Conservation (phyloP, 2,797 vertebrate species). For the Sebastes dallii region DNA sequence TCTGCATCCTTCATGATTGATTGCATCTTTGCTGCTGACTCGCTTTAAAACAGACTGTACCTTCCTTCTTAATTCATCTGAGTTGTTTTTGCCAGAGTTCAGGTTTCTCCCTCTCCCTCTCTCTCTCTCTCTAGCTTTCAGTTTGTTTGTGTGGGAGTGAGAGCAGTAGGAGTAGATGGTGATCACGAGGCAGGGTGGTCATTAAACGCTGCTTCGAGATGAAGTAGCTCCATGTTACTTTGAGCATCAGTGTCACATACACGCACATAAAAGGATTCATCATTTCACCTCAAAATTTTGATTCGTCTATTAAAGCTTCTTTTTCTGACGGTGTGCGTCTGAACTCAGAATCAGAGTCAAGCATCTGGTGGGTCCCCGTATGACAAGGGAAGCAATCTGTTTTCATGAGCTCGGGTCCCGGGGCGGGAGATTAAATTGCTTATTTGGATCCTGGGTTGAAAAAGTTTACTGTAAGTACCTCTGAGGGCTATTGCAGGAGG, state of each 20-base stretch:
- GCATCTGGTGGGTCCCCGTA: constrained; percentile 37
- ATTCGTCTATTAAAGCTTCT: constrained; percentile 16
- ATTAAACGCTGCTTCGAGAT: constrained; percentile 26
- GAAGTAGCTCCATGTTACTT: constrained; percentile 24
- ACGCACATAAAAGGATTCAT: not conserved
- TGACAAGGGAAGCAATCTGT: constrained; percentile 60
- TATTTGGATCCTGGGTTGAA: constrained; percentile 58
- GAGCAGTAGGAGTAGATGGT: constrained; percentile 10
- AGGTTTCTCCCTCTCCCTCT: not conserved
- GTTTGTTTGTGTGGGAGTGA: constrained; percentile 38
- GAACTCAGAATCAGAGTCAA: constrained; percentile 43
- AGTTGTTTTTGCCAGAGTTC: constrained; percentile 7
- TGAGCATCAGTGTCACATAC: constrained; percentile 28
- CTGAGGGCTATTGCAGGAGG: constrained; percentile 20
- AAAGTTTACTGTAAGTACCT: constrained; percentile 58
- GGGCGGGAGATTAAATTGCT: constrained; percentile 67
- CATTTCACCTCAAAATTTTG: constrained; percentile 23
- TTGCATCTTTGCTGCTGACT: constrained; percentile 68
- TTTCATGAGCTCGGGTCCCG: constrained; percentile 50
- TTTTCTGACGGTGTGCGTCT: constrained; percentile 21
- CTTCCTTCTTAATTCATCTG: constrained; percentile 43
- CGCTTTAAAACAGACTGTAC: constrained; percentile 40
- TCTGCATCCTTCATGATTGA: constrained; percentile 60
- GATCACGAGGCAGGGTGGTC: constrained; percentile 19
- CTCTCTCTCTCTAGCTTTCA: not conserved